These are phyloP conservation scores for Acanthornis magna DNA, from an alignment of 2,797 vertebrate species.

Conservation along the genomic window DNA sequence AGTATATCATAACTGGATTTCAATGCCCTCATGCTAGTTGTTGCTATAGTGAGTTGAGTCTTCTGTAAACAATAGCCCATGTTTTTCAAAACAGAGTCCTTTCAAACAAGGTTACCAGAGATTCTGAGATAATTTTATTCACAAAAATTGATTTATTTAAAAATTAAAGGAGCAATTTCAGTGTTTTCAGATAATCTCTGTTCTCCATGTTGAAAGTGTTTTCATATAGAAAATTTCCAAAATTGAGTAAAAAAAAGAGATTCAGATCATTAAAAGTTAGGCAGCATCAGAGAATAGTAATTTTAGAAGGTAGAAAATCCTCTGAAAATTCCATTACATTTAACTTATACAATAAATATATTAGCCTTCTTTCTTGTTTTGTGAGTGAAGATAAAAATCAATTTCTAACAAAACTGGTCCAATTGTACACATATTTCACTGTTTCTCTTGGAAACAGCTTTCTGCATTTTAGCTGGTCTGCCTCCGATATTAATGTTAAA, in stretches of 20 bases:
- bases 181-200: background rate
- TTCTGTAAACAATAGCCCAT: background rate
- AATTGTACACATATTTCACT: background rate
- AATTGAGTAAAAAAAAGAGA: background rate
- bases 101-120: background rate
- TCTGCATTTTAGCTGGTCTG: background rate
- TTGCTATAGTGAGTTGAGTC: background rate
- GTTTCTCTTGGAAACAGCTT: background rate
- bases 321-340: background rate
- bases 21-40: background rate
- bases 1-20: background rate
- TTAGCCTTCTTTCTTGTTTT: background rate
- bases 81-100: background rate
- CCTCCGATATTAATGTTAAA: background rate
- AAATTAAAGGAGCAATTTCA: background rate
- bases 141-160: background rate
- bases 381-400: background rate
- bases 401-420: background rate
- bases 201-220: background rate
- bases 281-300: background rate
- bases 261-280: background rate
- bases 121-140: background rate
- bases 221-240: background rate
- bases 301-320: background rate
- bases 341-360: background rate